Base-by-base conservation (phyloP, 2,888 invertebrate species). In the Caenorhabditis sp. region DNA sequence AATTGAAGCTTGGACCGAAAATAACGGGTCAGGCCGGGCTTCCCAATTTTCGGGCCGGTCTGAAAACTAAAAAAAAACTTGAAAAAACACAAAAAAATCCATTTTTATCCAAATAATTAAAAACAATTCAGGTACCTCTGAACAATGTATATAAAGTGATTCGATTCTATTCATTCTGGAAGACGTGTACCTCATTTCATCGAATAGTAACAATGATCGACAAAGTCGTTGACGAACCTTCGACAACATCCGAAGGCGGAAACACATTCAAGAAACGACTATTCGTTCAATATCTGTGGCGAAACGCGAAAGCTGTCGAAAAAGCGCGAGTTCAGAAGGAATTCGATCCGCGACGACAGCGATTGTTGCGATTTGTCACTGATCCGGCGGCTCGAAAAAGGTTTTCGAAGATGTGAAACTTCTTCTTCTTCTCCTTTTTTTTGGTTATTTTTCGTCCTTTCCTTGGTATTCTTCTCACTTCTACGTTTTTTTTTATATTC, bases 151-250 rank as follows among this genome's bases (percentile, higher is more conserved):
- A 86, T 79, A 86, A 86, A 68, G 88, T 87, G 49, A 84, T 87
- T 43, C 78, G 87, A 4, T 87, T 85, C 81, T 87, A 87, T 74
- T 83, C 83, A 53, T 88, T 88, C 78, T 87, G 87, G 87, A 83
- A 83, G 61, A 86, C 87, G 26, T 87, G 87, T 77, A 87, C 87
- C 1, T 82, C 84, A 14, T 87, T 87, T 77, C 87, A 87, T 75
- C 83, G 87, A 6, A 88, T 87, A 49, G 86, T 88, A 26, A 87
- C 87, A 6, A 83, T 88, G 85, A 87, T 87, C 62, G 86, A 86
- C 61, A 83, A 84, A 58, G 82, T 84, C 5, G 66, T 71, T 36
- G 79, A 72, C 51, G 79, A 76, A 37, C 81, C 82, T 19, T 72
- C 72, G 31, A 68, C 68, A 50, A 67, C 63, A 17, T 58, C 72